Evolutionary conservation across 64 coral and sea anemone species (phyloP), one percentile per base, ranked within the genome.

Genomic region (Pocillopora verrucosa): DNA sequence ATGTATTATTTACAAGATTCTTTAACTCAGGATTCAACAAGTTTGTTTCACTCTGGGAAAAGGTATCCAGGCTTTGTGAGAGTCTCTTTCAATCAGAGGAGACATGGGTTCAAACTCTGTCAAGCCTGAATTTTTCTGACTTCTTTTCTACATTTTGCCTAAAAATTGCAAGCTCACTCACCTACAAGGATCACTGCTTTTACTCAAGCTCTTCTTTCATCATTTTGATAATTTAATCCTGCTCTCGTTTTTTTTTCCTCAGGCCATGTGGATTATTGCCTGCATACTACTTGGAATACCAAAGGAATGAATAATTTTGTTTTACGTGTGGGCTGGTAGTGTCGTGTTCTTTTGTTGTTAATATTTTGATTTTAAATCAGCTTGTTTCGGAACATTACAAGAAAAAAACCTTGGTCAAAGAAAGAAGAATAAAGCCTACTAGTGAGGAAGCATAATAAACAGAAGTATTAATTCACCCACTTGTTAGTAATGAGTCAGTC

Each of bases 271-370:
- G 95, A 63, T 96, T 20, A 59, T 79, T 30, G n/a, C 35, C 90
- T 34, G 95, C 95, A 10, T 96, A 96, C 87, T 91, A 88, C 19
- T 86, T 96, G 73, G 95, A 96, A 74, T 96, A 93, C 88, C n/a
- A 61, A 87, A 77, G 95, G 95, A 56, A 34, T 86, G 64, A 96
- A 96, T 76, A 93, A 91, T 4, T 96, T 96, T 62, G n/a, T n/a
- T 91, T 19, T 89, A 75, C 30, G 80, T 96, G 9, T 96, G 95
- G 95, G 51, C 93, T 59, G 83, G 88, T 3, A 82, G 95, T 34
- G 26, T 96, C 30, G 60, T 90, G 72, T 96, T 96, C 84, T 93
- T n/a, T 96, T 77, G 22, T 93, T 34, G 83, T 96, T 75, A 96
- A 93, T 56, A 56, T 96, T 4, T 80, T 84, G 88, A 96, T 96